Evolutionary conservation across 2,888 invertebrate genomes (phyloP).

Genomic region (Acleris laterana): DNA sequence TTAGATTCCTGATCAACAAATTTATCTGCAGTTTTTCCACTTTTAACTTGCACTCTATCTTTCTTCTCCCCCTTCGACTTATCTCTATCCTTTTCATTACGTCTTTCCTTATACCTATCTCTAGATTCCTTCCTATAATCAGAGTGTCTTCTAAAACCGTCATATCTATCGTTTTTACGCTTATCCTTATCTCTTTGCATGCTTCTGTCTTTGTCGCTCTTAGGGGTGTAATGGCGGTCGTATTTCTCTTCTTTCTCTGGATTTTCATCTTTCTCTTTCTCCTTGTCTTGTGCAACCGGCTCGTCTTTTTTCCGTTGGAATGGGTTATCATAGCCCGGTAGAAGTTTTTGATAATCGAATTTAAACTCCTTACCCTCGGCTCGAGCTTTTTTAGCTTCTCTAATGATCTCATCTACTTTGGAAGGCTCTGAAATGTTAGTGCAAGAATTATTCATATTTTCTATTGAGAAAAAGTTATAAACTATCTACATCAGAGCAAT

Average conservation of each 20-base stretch:
- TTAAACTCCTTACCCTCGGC: conserved; percentile 74
- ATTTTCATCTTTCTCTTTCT: conserved; percentile 44
- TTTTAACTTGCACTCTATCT: conserved; percentile 24
- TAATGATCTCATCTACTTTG: conserved; percentile 74
- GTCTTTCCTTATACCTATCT: conserved; percentile 40
- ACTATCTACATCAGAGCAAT: conserved; percentile 25
- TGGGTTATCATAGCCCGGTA: conserved; percentile 76
- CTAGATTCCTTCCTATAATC: conserved; percentile 49
- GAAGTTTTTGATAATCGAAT: conserved; percentile 73
- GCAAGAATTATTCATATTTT: background rate
- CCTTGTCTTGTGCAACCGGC: conserved; percentile 42
- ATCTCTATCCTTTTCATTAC: conserved; percentile 9
- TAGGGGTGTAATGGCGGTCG: conserved; percentile 15
- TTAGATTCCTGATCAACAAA: conserved; percentile 43
- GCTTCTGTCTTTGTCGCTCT: conserved; percentile 37
- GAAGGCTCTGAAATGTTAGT: conserved; percentile 60
- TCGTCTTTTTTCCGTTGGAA: conserved; percentile 71
- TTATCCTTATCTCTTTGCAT: conserved; percentile 42
- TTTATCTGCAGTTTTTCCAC: conserved; percentile 36
- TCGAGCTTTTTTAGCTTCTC: conserved; percentile 73
- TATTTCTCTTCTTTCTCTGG: conserved; percentile 42
- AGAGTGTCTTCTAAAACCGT: conserved; percentile 43
- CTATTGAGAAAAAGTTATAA: background rate
- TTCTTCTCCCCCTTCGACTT: conserved; percentile 39
- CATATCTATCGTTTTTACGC: conserved; percentile 49